Evolutionary conservation across 2,113 vertebrate species (phyloP).

Genomic region (Mustelus asterias): DNA sequence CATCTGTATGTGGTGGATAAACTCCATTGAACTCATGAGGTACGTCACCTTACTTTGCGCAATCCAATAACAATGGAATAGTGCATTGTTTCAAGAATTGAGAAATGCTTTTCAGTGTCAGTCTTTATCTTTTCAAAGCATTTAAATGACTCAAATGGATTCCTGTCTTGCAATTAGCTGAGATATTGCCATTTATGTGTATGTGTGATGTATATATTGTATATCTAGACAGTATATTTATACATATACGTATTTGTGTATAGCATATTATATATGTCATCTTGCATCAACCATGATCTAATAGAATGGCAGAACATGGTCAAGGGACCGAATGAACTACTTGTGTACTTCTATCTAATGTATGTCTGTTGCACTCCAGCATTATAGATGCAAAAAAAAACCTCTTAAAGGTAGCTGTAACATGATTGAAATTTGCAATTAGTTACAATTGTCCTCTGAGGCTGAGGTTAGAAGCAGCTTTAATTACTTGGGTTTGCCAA

Average conservation of each 20-base stretch:
- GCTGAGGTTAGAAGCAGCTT: neutral
- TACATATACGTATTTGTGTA: no score
- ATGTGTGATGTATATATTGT: no score
- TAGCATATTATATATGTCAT: no score
- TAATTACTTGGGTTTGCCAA: neutral
- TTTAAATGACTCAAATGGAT: neutral
- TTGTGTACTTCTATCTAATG: neutral
- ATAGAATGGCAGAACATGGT: neutral
- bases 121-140: neutral
- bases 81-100: neutral
- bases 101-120: neutral
- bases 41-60: neutral
- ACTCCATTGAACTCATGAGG: constrained; percentile 27
- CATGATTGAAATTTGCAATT: neutral
- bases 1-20: constrained; percentile 33
- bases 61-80: neutral
- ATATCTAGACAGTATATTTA: no score
- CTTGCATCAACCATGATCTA: neutral
- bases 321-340: neutral
- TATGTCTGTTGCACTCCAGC: neutral
- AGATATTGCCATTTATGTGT: neutral
- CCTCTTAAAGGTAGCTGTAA: neutral
- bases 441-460: neutral
- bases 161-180: neutral
- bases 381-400: neutral